Conservation (phyloP, 1,140 invertebrate species). For the Caenorhabditis briggsae region DNA sequence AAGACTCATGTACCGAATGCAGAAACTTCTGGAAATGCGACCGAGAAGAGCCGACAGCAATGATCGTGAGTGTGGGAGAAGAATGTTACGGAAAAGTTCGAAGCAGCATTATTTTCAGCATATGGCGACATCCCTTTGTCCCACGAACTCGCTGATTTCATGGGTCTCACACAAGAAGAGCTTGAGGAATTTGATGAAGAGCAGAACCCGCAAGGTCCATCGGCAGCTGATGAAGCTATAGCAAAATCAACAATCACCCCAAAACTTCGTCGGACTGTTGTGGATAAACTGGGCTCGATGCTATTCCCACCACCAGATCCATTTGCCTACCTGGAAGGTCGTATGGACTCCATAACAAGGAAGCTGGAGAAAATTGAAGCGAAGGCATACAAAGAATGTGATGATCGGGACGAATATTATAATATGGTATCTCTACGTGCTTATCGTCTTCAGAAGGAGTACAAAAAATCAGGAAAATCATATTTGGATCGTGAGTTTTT, state of each 20-base stretch:
- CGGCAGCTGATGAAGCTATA: background rate
- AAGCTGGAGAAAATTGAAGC: slow-evolving; percentile 1
- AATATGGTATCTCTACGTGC: slow-evolving; percentile 1
- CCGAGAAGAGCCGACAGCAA: background rate
- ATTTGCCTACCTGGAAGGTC: background rate
- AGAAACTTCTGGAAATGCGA: background rate
- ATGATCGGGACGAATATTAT: slow-evolving; percentile 1
- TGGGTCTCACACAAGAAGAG: slow-evolving; percentile 10
- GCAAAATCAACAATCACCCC: background rate
- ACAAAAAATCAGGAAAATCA: slow-evolving; percentile 4
- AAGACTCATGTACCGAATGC: background rate
- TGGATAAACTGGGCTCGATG: background rate
- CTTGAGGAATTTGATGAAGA: slow-evolving; percentile 9
- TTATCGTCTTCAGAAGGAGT: background rate
- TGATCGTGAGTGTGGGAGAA: slow-evolving; percentile 8
- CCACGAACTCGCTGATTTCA: slow-evolving; percentile 13
- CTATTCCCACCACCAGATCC: slow-evolving; percentile 30
- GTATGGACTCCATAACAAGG: background rate
- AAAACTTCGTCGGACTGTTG: background rate
- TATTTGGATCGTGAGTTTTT: slow-evolving; percentile 2
- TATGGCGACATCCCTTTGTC: slow-evolving; percentile 2
- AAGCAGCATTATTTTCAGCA: background rate
- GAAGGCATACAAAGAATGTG: background rate
- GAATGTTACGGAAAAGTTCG: background rate
- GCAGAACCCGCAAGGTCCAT: background rate